Evolutionary conservation across 2,113 vertebrate species (phyloP).

Genomic region (Eupsittula cactorum): DNA sequence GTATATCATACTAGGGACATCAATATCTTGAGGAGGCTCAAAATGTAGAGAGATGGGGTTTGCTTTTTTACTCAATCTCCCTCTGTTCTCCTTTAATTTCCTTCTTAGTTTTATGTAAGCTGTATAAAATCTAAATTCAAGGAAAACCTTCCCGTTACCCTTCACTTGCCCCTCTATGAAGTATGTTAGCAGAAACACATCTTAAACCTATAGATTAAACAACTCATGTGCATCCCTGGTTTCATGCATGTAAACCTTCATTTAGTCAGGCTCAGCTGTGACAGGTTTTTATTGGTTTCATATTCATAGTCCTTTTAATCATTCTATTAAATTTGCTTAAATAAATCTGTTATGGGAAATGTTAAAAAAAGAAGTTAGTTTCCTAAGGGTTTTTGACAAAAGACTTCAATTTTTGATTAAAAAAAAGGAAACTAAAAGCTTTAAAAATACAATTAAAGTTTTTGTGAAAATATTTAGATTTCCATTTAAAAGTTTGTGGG

Average conservation of each 20-base stretch:
- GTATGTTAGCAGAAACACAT: background rate
- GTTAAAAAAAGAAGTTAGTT: background rate
- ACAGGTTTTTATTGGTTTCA: background rate
- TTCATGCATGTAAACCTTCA: background rate
- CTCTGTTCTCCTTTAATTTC: background rate
- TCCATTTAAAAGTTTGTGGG: conserved; percentile 45
- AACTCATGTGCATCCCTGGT: background rate
- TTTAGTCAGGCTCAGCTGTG: background rate
- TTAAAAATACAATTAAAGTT: conserved; percentile 42
- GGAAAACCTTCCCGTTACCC: background rate
- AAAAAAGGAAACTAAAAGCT: background rate
- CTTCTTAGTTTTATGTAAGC: background rate
- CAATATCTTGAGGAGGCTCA: background rate
- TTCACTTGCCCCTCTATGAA: background rate
- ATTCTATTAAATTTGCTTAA: background rate
- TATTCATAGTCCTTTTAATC: background rate
- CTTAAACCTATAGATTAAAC: background rate
- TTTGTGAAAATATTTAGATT: conserved; percentile 55
- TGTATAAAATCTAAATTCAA: background rate
- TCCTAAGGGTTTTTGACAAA: background rate
- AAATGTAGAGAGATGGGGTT: background rate
- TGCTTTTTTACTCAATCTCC: background rate
- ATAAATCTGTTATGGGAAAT: background rate
- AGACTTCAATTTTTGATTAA: background rate
- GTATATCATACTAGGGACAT: background rate